Percentiles rank a stretch among this genome's conserved stretches.
Conservation (phyloP, 1,140 invertebrate genomes). For the Seison nebaliae region DNA sequence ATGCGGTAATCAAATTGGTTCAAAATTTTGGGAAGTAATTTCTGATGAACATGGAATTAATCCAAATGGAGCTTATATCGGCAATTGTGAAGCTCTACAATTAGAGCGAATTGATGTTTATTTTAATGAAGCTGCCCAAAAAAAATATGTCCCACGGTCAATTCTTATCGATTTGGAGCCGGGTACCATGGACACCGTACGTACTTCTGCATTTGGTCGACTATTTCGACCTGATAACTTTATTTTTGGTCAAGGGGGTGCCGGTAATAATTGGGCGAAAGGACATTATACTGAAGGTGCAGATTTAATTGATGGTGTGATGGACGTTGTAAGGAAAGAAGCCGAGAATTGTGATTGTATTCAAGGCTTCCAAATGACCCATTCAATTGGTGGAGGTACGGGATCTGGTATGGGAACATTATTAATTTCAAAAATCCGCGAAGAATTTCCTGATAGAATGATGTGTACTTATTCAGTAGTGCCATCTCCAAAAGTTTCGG, state of each 20-base stretch:
- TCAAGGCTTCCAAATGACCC: slow-evolving; percentile 10
- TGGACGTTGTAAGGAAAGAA: slow-evolving; percentile 56
- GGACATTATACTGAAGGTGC: slow-evolving; percentile 42
- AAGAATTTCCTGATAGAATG: slow-evolving; percentile 17
- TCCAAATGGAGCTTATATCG: slow-evolving; percentile 30
- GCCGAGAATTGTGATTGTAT: slow-evolving; percentile 51
- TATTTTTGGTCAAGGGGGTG: neutral
- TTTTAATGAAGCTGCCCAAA: slow-evolving; percentile 57
- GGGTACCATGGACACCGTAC: slow-evolving; percentile 65
- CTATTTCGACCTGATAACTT: neutral
- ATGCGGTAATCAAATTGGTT: slow-evolving; percentile 4
- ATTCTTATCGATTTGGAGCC: slow-evolving; percentile 62
- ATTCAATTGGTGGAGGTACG: slow-evolving; percentile 3
- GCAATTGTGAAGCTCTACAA: slow-evolving; percentile 34
- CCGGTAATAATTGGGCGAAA: slow-evolving; percentile 3
- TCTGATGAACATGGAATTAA: slow-evolving; percentile 33
- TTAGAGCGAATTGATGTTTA: slow-evolving; percentile 67
- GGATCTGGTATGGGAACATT: slow-evolving; percentile 10
- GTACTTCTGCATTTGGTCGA: slow-evolving; percentile 34
- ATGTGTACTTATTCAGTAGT: slow-evolving; percentile 13
- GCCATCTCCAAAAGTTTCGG: slow-evolving; percentile 14
- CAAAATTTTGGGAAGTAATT: slow-evolving; percentile 32
- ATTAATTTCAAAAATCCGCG: slow-evolving; percentile 10
- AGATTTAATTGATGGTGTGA: slow-evolving; percentile 50
- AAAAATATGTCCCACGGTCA: slow-evolving; percentile 62